Conservation (phyloP, 2,113 vertebrate species). For the Haemorhous mexicanus region DNA sequence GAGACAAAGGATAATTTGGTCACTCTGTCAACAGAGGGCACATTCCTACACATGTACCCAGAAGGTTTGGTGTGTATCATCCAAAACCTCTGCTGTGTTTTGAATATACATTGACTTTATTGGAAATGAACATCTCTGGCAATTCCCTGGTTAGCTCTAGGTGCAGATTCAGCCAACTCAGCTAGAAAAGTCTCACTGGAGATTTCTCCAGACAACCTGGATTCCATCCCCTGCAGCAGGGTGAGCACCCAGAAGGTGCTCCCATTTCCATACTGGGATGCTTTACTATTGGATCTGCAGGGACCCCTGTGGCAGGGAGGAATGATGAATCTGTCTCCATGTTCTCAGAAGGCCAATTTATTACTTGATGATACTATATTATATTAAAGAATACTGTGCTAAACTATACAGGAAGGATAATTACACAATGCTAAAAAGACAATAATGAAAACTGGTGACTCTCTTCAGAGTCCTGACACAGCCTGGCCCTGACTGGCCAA, state of each 20-base stretch:
- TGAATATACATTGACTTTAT: fast-evolving
- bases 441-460: too few species aligned
- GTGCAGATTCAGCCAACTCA: not conserved
- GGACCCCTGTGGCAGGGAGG: too few species aligned
- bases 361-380: too few species aligned
- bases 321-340: too few species aligned
- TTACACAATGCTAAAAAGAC: too few species aligned
- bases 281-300: not conserved
- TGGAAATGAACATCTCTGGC: not conserved
- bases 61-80: not conserved
- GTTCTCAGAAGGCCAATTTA: too few species aligned
- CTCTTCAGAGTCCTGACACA: too few species aligned
- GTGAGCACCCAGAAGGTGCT: not conserved
- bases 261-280: fast-evolving
- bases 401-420: too few species aligned
- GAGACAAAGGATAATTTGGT: too few species aligned
- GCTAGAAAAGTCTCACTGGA: not conserved
- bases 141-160: not conserved
- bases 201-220: not conserved
- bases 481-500: too few species aligned
- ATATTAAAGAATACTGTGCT: too few species aligned
- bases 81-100: not conserved
- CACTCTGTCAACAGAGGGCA: too few species aligned
- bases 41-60: not conserved
- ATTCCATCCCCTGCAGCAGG: not conserved